Evolutionary conservation across 2,113 vertebrate genomes (phyloP), one percentile per base, ranked within the genome.

Genomic region (Amazona vittata): DNA sequence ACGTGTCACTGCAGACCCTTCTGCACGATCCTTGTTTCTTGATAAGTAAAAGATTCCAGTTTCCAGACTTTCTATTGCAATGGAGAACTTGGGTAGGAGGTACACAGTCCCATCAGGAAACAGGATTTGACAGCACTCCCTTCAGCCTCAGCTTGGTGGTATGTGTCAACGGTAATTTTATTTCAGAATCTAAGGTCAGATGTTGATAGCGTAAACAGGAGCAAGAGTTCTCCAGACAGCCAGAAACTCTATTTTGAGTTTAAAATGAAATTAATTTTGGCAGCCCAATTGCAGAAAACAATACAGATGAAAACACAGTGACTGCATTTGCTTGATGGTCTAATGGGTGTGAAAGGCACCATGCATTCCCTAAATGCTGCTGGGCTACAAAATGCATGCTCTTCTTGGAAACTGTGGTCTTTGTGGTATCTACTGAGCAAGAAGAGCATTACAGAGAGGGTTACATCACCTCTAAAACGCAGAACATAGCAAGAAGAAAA

Each of bases 401-500:
- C 5, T 90, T 84, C 86, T 69, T 59, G 90, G 92, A 83, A 97
- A 90, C 15, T 95, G 92, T 89, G 92, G 95, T 93, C 89, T 77
- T 70, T 89, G 92, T 85, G 89, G 93, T 57, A 69, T 73, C 74
- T 93, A 33, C 82, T 1, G 5, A 89, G 91, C 49, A 87, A 92
- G 64, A 31, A 87, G 41, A 94, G 69, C 62, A 76, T 94, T 92
- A 78, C 62, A 79, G 65, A 82, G 67, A 78, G 41, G 15, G 50
- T 96, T 91, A 94, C 83, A 87, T 96, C 96, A 97, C 46, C 53
- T n/a, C 94, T 85, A 84, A 70, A 85, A 92, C 83, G 52, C 49
- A 93, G 76, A 86, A 74, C 41, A 52, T 15, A 91, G 74, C 81
- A 70, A 87, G 41, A 49, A 91, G 69, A 69, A 29, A 86, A 94